Evolutionary conservation across 2,113 vertebrate species (phyloP).

Genomic region (Phainopepla nitens): DNA sequence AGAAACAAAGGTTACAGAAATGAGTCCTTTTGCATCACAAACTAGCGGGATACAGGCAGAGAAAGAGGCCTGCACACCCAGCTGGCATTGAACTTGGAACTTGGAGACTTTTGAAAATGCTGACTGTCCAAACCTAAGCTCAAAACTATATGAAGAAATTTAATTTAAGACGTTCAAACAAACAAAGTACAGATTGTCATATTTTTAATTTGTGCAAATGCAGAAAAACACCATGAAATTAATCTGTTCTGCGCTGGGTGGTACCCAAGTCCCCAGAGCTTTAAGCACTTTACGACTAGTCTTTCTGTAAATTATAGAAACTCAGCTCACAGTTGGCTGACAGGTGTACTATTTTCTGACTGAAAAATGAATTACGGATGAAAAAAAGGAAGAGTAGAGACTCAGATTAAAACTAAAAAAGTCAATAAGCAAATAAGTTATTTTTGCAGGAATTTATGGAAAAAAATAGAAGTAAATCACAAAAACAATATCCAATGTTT

Average conservation of each 20-base stretch:
- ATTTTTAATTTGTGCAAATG: constrained; percentile 69
- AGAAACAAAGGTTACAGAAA: neutral
- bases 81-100: neutral
- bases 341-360: constrained; percentile 48
- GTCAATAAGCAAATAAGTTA: neutral
- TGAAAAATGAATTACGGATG: neutral
- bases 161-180: constrained; percentile 37
- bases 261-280: constrained; percentile 51
- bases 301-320: constrained; percentile 45
- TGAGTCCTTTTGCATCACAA: neutral
- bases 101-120: neutral
- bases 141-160: constrained; percentile 38
- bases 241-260: constrained; percentile 67
- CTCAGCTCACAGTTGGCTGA: constrained; percentile 48
- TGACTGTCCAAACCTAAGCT: neutral
- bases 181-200: neutral
- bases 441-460: neutral
- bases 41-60: neutral
- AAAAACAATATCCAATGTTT: neutral
- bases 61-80: neutral
- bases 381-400: neutral
- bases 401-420: neutral
- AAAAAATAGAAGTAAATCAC: neutral
- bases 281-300: constrained; percentile 28
- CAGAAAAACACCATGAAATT: constrained; percentile 68